Evolutionary conservation across 2,113 vertebrate genomes (phyloP), one percentile per base, ranked within the genome.

Genomic region (Mandrillus leucophaeus): DNA sequence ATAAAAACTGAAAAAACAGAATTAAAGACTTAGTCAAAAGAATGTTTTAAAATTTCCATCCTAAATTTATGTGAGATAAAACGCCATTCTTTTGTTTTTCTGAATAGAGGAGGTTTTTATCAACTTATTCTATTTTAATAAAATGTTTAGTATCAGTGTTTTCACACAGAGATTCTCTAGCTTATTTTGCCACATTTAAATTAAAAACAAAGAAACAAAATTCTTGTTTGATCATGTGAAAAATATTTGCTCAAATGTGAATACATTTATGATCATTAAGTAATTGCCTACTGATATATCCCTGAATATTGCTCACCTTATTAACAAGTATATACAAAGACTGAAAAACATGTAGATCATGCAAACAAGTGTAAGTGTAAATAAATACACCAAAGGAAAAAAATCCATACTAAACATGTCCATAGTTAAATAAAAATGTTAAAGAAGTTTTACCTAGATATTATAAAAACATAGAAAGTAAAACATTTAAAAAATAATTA

Each of bases 21-120:
- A 96, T 40, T 0, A n/a, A 84, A 97, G 79, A 7, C 73, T 59
- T 23, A 48, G 17, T 64, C 52, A 96, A 7, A 82, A 66, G 7
- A 90, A 23, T 30, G 35, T 48, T 92, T 40, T 92, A 93, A 97
- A 97, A 97, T 96, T 84, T 82, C 9, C 9, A 70, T 35, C 35
- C 57, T 87, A 40, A 40, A 70, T 73, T 92, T 45, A 50, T n/a
- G 22, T 23, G 59, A 57, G 22, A 57, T 50, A 90, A 87, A 88
- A 92, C 55, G 10, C 6, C 4, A 73, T 30, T 73, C 17, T 96
- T 94, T 66, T 66, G 59, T 92, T 93, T 27, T 73, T 48, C 52
- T 68, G 30, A 92, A 59, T 8, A 92, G 6, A 55, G 5, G 9
- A 68, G 83, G 23, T 23, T 66, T 86, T 59, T 61, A 52, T n/a